These are phyloP conservation scores for Adelognathus sp. DNA, from an alignment of 2,888 invertebrate genomes.

Conservation along the genomic window DNA sequence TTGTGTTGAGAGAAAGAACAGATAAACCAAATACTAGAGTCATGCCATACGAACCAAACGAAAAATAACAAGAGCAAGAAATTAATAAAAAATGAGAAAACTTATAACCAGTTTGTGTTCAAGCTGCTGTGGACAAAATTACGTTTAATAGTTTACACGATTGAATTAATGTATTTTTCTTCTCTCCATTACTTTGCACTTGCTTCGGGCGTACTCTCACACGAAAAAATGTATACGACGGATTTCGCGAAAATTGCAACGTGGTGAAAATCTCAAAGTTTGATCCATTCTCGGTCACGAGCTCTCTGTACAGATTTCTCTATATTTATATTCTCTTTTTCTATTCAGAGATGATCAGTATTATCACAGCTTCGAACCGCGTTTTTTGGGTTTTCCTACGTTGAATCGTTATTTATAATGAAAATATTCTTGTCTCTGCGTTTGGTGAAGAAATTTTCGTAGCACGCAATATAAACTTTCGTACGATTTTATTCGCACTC, in stretches of 20 bases:
- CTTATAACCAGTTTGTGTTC: conserved; percentile 78
- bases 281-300: not conserved
- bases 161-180: not conserved
- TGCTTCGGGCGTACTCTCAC: not conserved
- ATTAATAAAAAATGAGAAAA: too few relatives aligned
- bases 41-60: conserved; percentile 80
- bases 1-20: conserved; percentile 67
- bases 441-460: not conserved
- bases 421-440: not conserved
- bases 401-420: conserved; percentile 16
- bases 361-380: conserved; percentile 60
- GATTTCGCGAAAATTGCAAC: conserved; percentile 5
- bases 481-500: conserved; percentile 25
- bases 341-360: conserved; percentile 63
- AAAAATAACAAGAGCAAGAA: conserved; percentile 63
- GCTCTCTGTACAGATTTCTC: conserved; percentile 7
- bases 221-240: conserved; percentile 3
- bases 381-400: conserved; percentile 12
- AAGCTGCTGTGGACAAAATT: conserved; percentile 73
- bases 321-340: not conserved
- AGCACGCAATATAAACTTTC: conserved; percentile 13
- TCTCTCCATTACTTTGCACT: not conserved
- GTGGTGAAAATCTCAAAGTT: not conserved
- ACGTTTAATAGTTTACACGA: conserved; percentile 57
- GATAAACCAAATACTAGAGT: conserved; percentile 79